These are phyloP conservation scores for Aspiorhynchus laticeps DNA, from an alignment of 2,113 vertebrate species.

Conservation along the genomic window DNA sequence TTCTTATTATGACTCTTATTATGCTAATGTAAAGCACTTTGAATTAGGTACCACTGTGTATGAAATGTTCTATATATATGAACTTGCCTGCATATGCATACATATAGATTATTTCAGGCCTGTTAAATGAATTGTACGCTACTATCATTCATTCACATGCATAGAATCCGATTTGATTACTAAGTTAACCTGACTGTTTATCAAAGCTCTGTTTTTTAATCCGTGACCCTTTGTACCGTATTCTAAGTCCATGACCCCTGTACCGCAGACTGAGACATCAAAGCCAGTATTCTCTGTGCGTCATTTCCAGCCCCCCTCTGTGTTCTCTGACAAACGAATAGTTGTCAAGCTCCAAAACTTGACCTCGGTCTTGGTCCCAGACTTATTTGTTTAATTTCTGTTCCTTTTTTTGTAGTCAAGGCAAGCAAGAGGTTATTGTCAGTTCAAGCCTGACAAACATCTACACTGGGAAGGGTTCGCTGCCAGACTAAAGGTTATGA, in stretches of 20 bases:
- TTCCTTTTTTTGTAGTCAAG: slow-evolving; percentile 57
- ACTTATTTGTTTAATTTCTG: slow-evolving; percentile 62
- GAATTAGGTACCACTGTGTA: neutral
- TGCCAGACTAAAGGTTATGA: slow-evolving; percentile 61
- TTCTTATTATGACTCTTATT: too few species aligned
- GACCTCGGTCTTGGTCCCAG: slow-evolving; percentile 50
- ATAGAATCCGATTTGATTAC: neutral
- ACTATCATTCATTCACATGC: neutral
- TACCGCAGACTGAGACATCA: slow-evolving; percentile 51
- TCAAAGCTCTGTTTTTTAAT: slow-evolving; percentile 34
- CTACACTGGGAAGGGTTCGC: slow-evolving; percentile 57
- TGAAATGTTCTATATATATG: neutral
- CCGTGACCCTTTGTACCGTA: slow-evolving; percentile 47
- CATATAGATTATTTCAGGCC: neutral
- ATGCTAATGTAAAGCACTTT: neutral
- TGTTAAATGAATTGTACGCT: neutral
- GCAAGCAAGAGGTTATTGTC: slow-evolving; percentile 59
- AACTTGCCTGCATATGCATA: neutral
- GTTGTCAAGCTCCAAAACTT: slow-evolving; percentile 55
- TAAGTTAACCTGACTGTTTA: slow-evolving; percentile 34
- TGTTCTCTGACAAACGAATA: slow-evolving; percentile 53
- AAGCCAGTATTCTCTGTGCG: slow-evolving; percentile 46
- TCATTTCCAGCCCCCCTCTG: slow-evolving; percentile 33
- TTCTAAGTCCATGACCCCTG: slow-evolving; percentile 42
- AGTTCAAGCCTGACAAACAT: slow-evolving; percentile 64